These are phyloP conservation scores for Antechinus flavipes DNA, from an alignment of 2,113 vertebrate species.

Conservation along the genomic window DNA sequence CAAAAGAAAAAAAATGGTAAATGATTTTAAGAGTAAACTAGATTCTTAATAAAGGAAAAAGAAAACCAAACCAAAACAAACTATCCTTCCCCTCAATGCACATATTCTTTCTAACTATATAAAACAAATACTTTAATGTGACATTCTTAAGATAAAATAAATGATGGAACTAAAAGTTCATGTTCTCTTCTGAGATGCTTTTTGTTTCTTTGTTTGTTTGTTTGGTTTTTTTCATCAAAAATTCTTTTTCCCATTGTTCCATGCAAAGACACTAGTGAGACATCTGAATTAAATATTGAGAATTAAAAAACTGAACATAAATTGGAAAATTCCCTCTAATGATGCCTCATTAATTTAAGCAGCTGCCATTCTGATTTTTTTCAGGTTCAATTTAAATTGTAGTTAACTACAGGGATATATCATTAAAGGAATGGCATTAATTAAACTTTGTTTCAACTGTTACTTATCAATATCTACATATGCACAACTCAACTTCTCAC, in stretches of 20 bases:
- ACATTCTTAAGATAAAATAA: neutral
- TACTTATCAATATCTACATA: neutral
- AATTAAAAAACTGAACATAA: conserved; percentile 3
- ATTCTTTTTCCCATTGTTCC: too few species aligned
- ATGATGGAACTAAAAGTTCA: neutral
- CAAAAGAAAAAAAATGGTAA: neutral
- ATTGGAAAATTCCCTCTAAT: conserved; percentile 41
- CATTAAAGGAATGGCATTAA: conserved; percentile 37
- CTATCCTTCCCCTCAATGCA: neutral
- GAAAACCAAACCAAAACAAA: neutral
- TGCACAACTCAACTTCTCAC: neutral
- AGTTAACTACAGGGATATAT: neutral
- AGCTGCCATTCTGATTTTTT: conserved; percentile 22
- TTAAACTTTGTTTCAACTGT: conserved; percentile 36
- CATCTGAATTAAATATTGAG: conserved; percentile 29
- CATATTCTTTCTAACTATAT: neutral
- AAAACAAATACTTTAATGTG: neutral
- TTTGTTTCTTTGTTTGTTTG: neutral
- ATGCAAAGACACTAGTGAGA: neutral
- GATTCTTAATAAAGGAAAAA: neutral
- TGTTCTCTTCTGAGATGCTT: neutral
- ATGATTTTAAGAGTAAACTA: conserved; percentile 38
- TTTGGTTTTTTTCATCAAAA: neutral
- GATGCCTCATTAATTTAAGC: conserved; percentile 35
- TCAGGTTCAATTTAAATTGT: conserved; percentile 28